Evolutionary conservation across 2,888 invertebrate species (phyloP), one percentile per base, ranked within the genome.

Genomic region (Augochlorella aurata): DNA sequence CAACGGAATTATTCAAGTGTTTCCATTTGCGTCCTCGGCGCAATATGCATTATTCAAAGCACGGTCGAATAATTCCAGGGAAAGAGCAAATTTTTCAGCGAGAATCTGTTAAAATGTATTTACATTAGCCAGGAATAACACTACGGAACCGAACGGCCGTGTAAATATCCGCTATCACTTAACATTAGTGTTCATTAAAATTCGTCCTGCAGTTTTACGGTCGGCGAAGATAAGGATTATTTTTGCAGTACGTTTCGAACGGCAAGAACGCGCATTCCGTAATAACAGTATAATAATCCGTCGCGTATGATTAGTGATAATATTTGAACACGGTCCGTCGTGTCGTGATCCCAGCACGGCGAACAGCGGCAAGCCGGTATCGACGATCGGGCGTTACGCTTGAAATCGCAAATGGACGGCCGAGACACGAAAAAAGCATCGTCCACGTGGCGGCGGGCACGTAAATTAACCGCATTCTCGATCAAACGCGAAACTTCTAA

Each of bases 351-450:
- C 49, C 29, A 18, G 7, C 63, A 2, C 1, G 45, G 44, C 67
- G 67, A n/a, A 45, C 24, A 45, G 66, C 7, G 1, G 47, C 47
- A 10, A 14, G 18, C 24, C 66, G 49, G 79, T 80, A 79, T 79
- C 68, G 50, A 58, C 44, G 73, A 79, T 79, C 81, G 73, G 58
- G 44, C 24, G 80, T 81, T 81, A 79, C 81, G 81, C 81, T 74
- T 81, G 81, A 81, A 79, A 74, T 81, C 81, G 69, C 81, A 65
- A 74, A 81, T 52, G 81, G 79, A 44, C 65, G 38, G 38, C 68
- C 70, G 54, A 5, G 16, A n/a, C 50, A 50, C 38, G 12, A n/a
- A 65, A 54, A 29, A 49, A 29, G 50, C 16, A 21, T 49, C 54
- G 73, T 73, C 68, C 79, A 79, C 79, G 63, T 69, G 71, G 44